phyloP scores from a whole-genome alignment of 2,113 vertebrate species.

The Erinaceus europaeus region DNA sequence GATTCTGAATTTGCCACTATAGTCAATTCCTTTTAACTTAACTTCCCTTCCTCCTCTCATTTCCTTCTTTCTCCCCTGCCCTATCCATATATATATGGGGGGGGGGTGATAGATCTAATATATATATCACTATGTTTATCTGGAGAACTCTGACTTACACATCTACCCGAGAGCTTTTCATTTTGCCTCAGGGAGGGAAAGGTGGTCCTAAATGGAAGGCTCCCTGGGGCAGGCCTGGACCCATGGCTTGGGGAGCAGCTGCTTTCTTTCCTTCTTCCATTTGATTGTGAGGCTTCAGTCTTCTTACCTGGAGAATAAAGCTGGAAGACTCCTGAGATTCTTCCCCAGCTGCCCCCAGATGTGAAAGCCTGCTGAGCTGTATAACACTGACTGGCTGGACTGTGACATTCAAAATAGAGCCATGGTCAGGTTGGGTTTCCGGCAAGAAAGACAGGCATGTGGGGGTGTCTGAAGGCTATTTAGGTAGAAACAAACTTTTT shows the following conservation, averaged over 20 bases:
- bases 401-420: constrained; percentile 6
- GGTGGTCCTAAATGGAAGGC: not conserved
- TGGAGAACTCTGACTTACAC: not conserved
- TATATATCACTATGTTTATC: no score
- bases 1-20: not conserved
- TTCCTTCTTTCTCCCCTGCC: no score
- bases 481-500: constrained; percentile 32
- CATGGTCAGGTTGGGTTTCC: constrained; percentile 22
- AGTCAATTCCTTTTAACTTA: no score
- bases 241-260: not conserved
- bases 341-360: not conserved
- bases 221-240: not conserved
- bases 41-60: no score
- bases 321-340: not conserved
- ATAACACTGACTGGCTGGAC: not conserved
- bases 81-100: no score
- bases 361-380: not conserved
- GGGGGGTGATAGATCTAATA: no score
- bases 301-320: constrained; percentile 12
- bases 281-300: not conserved
- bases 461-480: constrained; percentile 17
- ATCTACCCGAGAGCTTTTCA: not conserved
- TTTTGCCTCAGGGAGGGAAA: not conserved
- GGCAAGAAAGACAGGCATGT: constrained; percentile 27
- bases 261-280: not conserved